phyloP scores from a whole-genome alignment of 1,140 invertebrate genomes.

The Neodiprion fabricii region DNA sequence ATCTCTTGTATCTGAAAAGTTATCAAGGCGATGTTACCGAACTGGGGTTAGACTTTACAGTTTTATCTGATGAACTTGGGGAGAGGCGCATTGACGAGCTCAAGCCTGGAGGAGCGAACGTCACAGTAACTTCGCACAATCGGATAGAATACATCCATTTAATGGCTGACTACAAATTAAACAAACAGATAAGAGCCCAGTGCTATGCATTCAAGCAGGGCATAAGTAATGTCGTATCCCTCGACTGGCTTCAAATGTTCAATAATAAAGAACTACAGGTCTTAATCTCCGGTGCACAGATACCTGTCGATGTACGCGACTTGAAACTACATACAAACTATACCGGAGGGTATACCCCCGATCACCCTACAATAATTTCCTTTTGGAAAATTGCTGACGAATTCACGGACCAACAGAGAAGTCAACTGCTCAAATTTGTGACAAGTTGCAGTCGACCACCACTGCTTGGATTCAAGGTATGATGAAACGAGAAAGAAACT shows the following conservation, averaged over 20 bases:
- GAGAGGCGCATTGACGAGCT: constrained; percentile 89
- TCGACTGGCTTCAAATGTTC: constrained; percentile 95
- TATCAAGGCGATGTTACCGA: constrained; percentile 81
- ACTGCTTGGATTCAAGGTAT: constrained; percentile 93
- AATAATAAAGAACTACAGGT: constrained; percentile 94
- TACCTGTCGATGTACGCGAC: constrained; percentile 91
- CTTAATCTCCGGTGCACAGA: constrained; percentile 91
- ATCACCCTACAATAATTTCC: constrained; percentile 78
- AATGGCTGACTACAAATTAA: constrained; percentile 95
- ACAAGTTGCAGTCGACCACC: constrained; percentile 97
- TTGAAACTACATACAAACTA: constrained; percentile 86
- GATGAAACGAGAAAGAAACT: neutral
- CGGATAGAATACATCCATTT: constrained; percentile 96
- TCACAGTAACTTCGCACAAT: constrained; percentile 89
- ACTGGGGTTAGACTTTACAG: constrained; percentile 92
- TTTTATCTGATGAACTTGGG: constrained; percentile 88
- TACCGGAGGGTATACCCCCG: constrained; percentile 80
- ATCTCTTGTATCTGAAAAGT: constrained; percentile 86
- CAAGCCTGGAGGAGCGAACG: constrained; percentile 88
- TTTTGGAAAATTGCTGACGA: constrained; percentile 88
- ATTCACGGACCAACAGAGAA: constrained; percentile 84
- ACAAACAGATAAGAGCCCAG: constrained; percentile 88
- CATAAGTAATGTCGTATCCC: constrained; percentile 85
- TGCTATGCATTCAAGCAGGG: constrained; percentile 86
- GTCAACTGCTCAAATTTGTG: constrained; percentile 93